phyloP scores from a whole-genome alignment of 2,888 invertebrate genomes.

The Himalopsyche anomala region DNA sequence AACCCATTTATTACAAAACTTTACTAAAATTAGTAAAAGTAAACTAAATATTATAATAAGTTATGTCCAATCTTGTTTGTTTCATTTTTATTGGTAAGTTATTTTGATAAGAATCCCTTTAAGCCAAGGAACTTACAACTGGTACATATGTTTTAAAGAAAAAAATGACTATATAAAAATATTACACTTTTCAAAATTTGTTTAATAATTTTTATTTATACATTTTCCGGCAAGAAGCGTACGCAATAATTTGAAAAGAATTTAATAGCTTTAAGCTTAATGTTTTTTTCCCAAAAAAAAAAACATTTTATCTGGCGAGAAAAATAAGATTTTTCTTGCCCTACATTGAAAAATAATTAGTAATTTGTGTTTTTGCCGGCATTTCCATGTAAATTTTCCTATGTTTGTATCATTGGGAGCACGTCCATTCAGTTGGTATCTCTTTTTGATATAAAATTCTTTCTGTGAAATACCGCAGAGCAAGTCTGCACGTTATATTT shows the following conservation, averaged over 20 bases:
- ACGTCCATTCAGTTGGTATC: conserved; percentile 62
- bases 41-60: too few species aligned
- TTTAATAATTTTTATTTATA: too few species aligned
- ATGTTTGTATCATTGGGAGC: conserved; percentile 49
- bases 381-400: conserved; percentile 23
- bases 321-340: conserved; percentile 38
- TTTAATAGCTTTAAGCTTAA: neutral
- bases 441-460: conserved; percentile 66
- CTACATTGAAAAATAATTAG: conserved; percentile 38
- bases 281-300: neutral
- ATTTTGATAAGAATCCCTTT: too few species aligned
- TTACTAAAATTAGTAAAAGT: too few species aligned
- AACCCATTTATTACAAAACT: too few species aligned
- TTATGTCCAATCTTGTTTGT: too few species aligned
- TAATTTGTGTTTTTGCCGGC: conserved; percentile 12
- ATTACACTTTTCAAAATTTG: too few species aligned
- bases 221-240: too few species aligned
- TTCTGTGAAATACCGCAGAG: conserved; percentile 64
- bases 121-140: too few species aligned
- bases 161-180: too few species aligned
- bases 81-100: too few species aligned
- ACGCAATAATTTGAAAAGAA: neutral
- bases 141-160: too few species aligned
- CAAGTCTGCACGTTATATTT: conserved; percentile 63
- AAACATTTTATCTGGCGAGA: neutral